Evolutionary conservation across 2,888 invertebrate genomes (phyloP).

Genomic region (Stenodema calcarata): DNA sequence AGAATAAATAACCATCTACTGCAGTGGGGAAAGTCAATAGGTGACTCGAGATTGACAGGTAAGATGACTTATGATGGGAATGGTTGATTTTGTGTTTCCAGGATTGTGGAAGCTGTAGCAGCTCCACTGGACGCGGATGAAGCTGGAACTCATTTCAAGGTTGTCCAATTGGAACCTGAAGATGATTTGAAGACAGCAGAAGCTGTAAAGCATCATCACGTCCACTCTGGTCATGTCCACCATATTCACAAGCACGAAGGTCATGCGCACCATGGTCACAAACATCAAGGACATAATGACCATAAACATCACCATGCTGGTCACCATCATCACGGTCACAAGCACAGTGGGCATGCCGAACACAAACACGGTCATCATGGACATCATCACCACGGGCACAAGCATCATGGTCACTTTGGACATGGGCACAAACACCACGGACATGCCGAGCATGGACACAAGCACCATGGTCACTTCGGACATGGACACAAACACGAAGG

Average conservation of each 20-base stretch:
- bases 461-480: conserved; percentile 55
- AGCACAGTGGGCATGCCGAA: conserved; percentile 58
- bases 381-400: conserved; percentile 57
- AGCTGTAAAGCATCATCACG: conserved; percentile 56
- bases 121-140: conserved; percentile 19
- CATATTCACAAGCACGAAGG: conserved; percentile 56
- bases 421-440: conserved; percentile 58
- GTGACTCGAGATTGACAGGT: not conserved
- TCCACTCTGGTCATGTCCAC: conserved; percentile 55
- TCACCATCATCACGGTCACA: conserved; percentile 57
- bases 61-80: not conserved
- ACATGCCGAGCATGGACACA: conserved; percentile 56
- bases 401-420: conserved; percentile 57
- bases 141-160: conserved; percentile 8
- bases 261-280: conserved; percentile 56
- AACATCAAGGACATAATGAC: conserved; percentile 55
- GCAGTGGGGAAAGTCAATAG: no score
- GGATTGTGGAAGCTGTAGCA: conserved; percentile 13
- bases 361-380: conserved; percentile 58
- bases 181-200: conserved; percentile 54
- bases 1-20: no score
- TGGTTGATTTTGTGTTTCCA: not conserved
- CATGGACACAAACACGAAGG: conserved; percentile 57
- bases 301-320: conserved; percentile 57
- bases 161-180: conserved; percentile 46